Percentiles rank a stretch among this genome's conserved stretches.
Evolutionary conservation across 2,797 vertebrate species (phyloP).

Genomic region (Merluccius polli): DNA sequence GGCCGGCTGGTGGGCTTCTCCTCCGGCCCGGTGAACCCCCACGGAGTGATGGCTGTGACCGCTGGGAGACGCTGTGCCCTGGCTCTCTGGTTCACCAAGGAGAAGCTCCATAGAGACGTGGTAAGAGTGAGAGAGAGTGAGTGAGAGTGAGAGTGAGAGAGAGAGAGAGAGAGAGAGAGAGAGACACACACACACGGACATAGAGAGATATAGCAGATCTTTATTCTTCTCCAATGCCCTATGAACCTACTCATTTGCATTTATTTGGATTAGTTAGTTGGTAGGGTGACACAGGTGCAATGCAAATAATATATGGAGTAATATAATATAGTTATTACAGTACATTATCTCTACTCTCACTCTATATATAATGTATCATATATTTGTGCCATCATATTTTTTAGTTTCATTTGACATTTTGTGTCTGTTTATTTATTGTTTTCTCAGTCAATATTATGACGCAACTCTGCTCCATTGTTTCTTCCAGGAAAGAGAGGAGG

Average conservation of each 20-base stretch:
- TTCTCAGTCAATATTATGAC: neutral
- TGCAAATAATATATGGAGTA: constrained; percentile 11
- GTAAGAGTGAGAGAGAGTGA: constrained; percentile 63
- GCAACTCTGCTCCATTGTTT: constrained; percentile 3
- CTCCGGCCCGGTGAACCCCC: constrained; percentile 90
- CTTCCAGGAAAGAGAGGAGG: constrained; percentile 83
- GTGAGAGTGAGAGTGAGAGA: neutral
- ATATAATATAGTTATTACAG: neutral
- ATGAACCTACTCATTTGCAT: constrained; percentile 6
- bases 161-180: no score
- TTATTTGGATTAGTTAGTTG: constrained; percentile 11
- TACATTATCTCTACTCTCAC: neutral
- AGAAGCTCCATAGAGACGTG: constrained; percentile 86
- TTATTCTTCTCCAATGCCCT: neutral
- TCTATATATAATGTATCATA: neutral
- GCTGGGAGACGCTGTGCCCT: constrained; percentile 83
- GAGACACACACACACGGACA: neutral
- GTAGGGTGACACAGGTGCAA: constrained; percentile 27
- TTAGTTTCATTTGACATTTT: neutral
- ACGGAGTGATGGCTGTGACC: constrained; percentile 86
- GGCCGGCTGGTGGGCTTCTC: constrained; percentile 91
- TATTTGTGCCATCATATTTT: neutral
- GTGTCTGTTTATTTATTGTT: neutral
- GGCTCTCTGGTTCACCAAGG: constrained; percentile 91
- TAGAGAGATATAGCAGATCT: neutral